Percentiles rank a stretch among this genome's conserved stretches.
Conservation (phyloP, 2,113 vertebrate species). For the Talpa occidentalis region DNA sequence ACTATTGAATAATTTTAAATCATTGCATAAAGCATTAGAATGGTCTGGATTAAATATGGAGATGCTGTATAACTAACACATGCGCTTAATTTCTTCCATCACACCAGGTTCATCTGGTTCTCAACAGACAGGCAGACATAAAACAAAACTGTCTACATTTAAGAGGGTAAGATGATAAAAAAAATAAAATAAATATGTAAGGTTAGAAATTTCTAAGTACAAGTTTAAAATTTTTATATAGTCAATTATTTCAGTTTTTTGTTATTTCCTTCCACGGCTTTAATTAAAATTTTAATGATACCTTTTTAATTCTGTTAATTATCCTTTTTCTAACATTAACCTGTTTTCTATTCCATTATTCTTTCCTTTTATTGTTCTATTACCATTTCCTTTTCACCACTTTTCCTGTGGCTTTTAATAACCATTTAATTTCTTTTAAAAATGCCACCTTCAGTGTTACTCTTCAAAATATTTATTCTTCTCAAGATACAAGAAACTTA, state of each 20-base stretch:
- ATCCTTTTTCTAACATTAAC: slow-evolving; percentile 12
- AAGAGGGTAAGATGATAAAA: not conserved
- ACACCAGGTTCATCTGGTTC: not conserved
- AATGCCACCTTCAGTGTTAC: slow-evolving; percentile 70
- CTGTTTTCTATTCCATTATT: slow-evolving; percentile 55
- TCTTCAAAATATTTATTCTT: slow-evolving; percentile 80
- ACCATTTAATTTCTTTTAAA: slow-evolving; percentile 71
- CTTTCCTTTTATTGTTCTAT: slow-evolving; percentile 1
- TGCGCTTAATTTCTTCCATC: not conserved
- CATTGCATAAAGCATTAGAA: not conserved
- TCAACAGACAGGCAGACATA: not conserved
- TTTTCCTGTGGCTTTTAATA: slow-evolving; percentile 55
- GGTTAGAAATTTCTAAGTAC: not conserved
- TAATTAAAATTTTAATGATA: not conserved
- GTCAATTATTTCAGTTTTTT: not conserved
- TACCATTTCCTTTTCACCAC: not conserved
- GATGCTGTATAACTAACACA: not conserved
- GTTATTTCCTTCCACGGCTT: not conserved
- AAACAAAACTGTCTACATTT: not conserved
- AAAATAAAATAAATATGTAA: too few species aligned
- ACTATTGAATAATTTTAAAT: not conserved
- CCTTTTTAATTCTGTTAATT: not conserved
- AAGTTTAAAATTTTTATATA: not conserved
- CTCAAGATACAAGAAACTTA: slow-evolving; percentile 56
- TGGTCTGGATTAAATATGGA: not conserved